Conservation (phyloP, 2,797 vertebrate species). For the Hemibagrus guttatus region DNA sequence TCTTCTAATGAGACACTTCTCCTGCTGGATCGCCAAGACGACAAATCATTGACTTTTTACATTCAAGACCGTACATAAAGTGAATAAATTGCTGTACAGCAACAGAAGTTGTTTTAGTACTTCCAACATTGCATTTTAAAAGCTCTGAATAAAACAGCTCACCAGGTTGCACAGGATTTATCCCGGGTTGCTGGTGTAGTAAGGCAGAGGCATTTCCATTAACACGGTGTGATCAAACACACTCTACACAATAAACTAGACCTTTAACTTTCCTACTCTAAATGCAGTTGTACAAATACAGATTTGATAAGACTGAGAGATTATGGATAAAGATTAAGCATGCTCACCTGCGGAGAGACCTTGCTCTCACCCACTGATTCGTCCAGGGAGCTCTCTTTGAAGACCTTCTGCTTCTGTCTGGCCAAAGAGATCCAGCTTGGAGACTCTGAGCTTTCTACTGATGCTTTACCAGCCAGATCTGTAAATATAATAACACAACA, state of each 20-base stretch:
- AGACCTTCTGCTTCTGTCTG: constrained; percentile 83
- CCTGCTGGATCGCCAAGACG: background rate
- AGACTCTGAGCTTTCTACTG: constrained; percentile 54
- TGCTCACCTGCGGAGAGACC: constrained; percentile 39
- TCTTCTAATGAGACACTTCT: background rate
- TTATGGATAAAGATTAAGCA: background rate
- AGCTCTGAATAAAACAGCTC: background rate
- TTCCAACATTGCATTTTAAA: background rate
- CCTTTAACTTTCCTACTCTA: background rate
- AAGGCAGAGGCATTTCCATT: background rate
- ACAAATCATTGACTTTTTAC: background rate
- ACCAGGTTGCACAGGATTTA: background rate
- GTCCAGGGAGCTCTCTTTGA: constrained; percentile 72
- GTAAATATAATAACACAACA: constrained; percentile 38
- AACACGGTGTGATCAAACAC: no score
- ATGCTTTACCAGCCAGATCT: constrained; percentile 59
- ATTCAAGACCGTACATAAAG: background rate
- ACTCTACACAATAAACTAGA: background rate
- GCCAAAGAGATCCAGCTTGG: constrained; percentile 84
- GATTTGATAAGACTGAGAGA: background rate
- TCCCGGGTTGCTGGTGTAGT: background rate
- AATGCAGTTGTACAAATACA: background rate
- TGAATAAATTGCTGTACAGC: background rate
- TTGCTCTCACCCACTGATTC: constrained; percentile 57
- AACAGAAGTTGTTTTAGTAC: background rate